Conservation (phyloP, 2,113 vertebrate genomes). For the Nycticryphes semicollaris region DNA sequence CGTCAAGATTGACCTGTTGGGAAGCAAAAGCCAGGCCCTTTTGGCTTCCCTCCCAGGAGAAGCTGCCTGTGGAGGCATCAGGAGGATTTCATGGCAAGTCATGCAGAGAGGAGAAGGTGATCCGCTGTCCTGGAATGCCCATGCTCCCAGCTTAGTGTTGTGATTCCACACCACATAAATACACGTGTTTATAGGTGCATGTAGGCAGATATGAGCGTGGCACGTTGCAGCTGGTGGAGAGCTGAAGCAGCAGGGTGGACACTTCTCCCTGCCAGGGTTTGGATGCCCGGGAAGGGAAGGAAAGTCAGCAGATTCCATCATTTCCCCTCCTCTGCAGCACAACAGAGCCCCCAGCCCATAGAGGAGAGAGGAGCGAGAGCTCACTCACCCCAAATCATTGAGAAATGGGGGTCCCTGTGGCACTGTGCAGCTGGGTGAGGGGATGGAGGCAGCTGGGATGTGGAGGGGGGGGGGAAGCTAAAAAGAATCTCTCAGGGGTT, state of each 20-base stretch:
- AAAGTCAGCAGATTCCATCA: background rate
- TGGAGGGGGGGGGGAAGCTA: too few species aligned
- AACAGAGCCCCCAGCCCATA: background rate
- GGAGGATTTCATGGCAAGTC: background rate
- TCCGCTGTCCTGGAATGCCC: background rate
- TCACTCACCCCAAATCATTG: background rate
- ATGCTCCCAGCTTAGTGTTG: background rate
- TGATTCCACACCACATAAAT: fast-evolving
- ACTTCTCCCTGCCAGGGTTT: too few species aligned
- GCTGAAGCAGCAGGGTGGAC: background rate
- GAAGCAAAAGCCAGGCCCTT: background rate
- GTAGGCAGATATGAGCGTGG: fast-evolving
- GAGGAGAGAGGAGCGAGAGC: background rate
- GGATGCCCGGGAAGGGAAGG: background rate
- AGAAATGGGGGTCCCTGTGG: fast-evolving
- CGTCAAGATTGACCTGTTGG: background rate
- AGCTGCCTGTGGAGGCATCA: background rate
- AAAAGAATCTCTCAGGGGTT: background rate
- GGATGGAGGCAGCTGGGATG: background rate
- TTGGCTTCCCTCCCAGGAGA: background rate
- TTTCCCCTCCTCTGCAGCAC: background rate
- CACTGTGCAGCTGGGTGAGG: background rate
- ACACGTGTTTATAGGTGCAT: fast-evolving
- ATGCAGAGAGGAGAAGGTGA: background rate
- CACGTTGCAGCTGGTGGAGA: background rate